Percentiles rank a stretch among this genome's conserved stretches.
Conservation (phyloP, 2,888 invertebrate species). For the Petrophora chlorosata region DNA sequence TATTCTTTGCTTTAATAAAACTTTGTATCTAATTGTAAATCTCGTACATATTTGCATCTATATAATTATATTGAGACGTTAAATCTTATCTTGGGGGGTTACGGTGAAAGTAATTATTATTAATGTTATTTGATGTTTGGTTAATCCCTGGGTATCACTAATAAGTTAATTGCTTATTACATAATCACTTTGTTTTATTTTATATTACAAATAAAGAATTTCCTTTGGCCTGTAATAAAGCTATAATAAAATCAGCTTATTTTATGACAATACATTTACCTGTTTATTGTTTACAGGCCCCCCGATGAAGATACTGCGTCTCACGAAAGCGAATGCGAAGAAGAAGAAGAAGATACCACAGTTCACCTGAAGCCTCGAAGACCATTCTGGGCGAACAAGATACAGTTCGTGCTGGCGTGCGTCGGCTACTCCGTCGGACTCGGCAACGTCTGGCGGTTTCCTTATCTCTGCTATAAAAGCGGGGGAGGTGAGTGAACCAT, state of each 20-base stretch:
- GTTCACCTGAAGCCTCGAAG: constrained; percentile 89
- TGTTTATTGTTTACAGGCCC: constrained; percentile 79
- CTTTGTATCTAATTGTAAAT: not conserved
- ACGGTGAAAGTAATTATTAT: constrained; percentile 1
- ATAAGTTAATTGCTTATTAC: too few species aligned
- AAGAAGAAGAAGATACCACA: constrained; percentile 88
- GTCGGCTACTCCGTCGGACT: constrained; percentile 95
- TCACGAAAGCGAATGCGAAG: constrained; percentile 89
- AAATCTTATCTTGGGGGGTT: constrained; percentile 15
- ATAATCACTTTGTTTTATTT: too few species aligned
- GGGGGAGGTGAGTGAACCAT: constrained; percentile 88
- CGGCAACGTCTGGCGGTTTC: constrained; percentile 96
- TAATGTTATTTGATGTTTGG: not conserved
- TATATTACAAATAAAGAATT: too few species aligned
- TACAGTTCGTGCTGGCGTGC: constrained; percentile 94
- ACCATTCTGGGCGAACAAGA: constrained; percentile 94
- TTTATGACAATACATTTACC: too few species aligned
- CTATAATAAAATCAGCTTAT: too few species aligned
- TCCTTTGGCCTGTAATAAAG: too few species aligned
- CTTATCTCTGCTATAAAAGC: constrained; percentile 95
- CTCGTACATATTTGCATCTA: not conserved
- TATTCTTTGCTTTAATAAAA: constrained; percentile 8
- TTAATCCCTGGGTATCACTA: constrained; percentile 14
- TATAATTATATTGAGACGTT: constrained; percentile 3
- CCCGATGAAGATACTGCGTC: constrained; percentile 89